These are phyloP conservation scores for Todus mexicanus DNA, from an alignment of 2,797 vertebrate species.

Conservation along the genomic window DNA sequence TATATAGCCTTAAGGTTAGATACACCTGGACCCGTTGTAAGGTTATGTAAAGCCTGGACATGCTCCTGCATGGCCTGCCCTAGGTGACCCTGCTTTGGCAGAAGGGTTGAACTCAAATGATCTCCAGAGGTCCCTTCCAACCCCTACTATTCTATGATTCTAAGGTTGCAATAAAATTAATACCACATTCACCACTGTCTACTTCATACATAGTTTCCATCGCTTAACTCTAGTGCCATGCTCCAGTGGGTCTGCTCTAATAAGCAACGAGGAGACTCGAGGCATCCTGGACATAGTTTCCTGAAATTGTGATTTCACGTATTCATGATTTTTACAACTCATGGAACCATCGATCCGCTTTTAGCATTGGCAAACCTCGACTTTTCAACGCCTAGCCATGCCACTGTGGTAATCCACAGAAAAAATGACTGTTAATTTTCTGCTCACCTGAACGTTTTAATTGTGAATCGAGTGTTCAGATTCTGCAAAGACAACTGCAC, in stretches of 20 bases:
- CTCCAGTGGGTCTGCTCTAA: neutral
- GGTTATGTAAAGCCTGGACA: no score
- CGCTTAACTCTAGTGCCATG: neutral
- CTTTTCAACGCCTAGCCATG: neutral
- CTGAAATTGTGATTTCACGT: neutral
- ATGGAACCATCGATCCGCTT: neutral
- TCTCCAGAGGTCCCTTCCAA: no score
- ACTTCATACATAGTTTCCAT: neutral
- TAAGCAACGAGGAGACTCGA: neutral
- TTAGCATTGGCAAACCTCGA: neutral
- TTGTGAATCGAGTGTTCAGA: neutral
- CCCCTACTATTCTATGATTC: no score
- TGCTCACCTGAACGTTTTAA: neutral
- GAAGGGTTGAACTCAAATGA: no score
- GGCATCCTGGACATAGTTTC: neutral
- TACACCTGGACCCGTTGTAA: no score
- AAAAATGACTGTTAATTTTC: no score
- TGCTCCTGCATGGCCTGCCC: no score
- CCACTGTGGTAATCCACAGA: neutral
- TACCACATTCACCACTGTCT: neutral
- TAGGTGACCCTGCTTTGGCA: no score
- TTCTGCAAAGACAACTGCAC: neutral
- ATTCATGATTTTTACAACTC: neutral
- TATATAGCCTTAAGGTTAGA: no score
- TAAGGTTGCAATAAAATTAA: neutral